Evolutionary conservation across 1,140 invertebrate species (phyloP), one percentile per base, ranked within the genome.

Genomic region (Steinernema feltiae): DNA sequence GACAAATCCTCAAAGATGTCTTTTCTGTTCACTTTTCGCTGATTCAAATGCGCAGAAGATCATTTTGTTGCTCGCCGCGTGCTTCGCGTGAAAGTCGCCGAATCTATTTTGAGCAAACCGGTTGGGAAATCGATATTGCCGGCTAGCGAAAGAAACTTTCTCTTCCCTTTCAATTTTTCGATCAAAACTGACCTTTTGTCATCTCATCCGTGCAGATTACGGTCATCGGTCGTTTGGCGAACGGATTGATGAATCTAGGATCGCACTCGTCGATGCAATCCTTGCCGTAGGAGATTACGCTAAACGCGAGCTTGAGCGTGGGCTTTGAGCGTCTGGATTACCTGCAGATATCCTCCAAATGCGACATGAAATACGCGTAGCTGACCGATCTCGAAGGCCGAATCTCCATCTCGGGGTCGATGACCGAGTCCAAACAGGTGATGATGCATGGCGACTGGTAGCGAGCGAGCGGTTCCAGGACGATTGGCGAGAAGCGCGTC

Each of bases 371-470:
- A 21, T 63, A 63, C 7, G 53, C 53, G 53, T 63, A 63, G 53
- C 53, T 63, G 3, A 63, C 53, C 2, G 53, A 63, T 3, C 53
- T 15, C 12, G 53, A 63, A n/a, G 53, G 53, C 7, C 53, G 53
- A 3, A 63, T 63, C 53, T 63, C 53, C 53, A 63, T 63, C 24
- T 63, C 53, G 12, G 53, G 53, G 53, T 63, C 53, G 53, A 63
- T 63, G 12, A 63, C 53, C 12, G 53, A 15, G 24, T 63, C 53
- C 53, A 63, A 63, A 21, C 53, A 63, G 3, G 12, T 12, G 24
- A 63, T 63, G 53, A 63, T 63, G 53, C 53, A 63, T 63, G 53
- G 53, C 53, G 53, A 63, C 53, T 63, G 53, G 53, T 63, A 63
- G 3, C 53, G 12, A 3, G 53, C 53, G 53, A 63, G 15, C 12